Evolutionary conservation across 2,888 invertebrate genomes (phyloP).

Genomic region (Acrobasis suavella): DNA sequence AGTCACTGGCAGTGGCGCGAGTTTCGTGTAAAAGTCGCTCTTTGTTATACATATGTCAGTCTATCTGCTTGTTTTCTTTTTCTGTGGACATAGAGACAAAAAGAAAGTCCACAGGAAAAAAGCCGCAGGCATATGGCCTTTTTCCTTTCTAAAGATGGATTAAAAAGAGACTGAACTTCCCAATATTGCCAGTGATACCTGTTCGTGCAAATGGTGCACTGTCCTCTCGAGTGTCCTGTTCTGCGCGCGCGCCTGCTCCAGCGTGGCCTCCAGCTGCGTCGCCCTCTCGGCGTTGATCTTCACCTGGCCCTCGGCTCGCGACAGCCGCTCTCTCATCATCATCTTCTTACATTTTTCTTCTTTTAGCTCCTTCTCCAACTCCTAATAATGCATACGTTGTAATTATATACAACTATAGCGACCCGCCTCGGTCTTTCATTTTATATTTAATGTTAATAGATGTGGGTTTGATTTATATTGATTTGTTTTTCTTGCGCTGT

Average conservation of each 20-base stretch:
- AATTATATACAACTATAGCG: too few relatives aligned
- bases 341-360: slow-evolving; percentile 58
- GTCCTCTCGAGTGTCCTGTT: slow-evolving; percentile 54
- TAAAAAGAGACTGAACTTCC: background rate
- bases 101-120: background rate
- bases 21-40: too few relatives aligned
- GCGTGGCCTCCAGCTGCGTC: slow-evolving; percentile 52
- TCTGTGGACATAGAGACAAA: too few relatives aligned
- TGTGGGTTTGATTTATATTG: too few relatives aligned
- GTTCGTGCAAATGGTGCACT: slow-evolving; percentile 56
- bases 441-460: too few relatives aligned
- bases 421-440: too few relatives aligned
- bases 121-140: too few relatives aligned
- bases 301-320: slow-evolving; percentile 56
- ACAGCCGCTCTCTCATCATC: slow-evolving; percentile 50
- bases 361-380: slow-evolving; percentile 64
- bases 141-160: too few relatives aligned
- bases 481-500: too few relatives aligned
- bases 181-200: slow-evolving; percentile 44
- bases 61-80: too few relatives aligned
- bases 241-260: slow-evolving; percentile 54
- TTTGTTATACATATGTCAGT: too few relatives aligned
- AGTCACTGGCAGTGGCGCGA: too few relatives aligned
- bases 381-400: slow-evolving; percentile 41
- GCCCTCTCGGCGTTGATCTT: slow-evolving; percentile 54